These are phyloP conservation scores for Acrocephalus scirpaceus DNA, from an alignment of 2,797 vertebrate species.

Conservation along the genomic window DNA sequence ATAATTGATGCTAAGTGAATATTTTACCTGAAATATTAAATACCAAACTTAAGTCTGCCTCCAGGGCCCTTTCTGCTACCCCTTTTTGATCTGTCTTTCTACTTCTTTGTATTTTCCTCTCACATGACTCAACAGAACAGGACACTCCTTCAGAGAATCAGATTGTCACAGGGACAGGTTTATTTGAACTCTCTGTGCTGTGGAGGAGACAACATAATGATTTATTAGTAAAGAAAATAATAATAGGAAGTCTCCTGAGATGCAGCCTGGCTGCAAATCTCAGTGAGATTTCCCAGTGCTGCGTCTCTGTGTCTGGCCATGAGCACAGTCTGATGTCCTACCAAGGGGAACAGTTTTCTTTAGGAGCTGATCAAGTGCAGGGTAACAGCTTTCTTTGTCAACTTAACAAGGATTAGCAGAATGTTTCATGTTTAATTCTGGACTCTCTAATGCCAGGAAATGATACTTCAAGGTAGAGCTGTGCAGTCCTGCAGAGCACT, in stretches of 20 bases:
- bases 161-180: constrained; percentile 36
- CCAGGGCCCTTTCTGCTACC: constrained; percentile 48
- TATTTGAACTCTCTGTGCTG: constrained; percentile 49
- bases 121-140: constrained; percentile 54
- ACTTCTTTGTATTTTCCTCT: constrained; percentile 45
- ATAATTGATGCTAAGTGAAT: constrained; percentile 54
- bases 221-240: constrained; percentile 52
- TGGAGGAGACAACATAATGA: constrained; percentile 8
- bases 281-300: background rate
- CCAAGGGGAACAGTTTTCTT: background rate
- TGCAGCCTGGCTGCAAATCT: constrained; percentile 7
- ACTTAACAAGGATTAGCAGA: background rate
- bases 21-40: constrained; percentile 71
- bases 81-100: constrained; percentile 62
- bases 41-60: constrained; percentile 52
- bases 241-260: constrained; percentile 48
- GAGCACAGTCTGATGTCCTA: background rate
- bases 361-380: background rate
- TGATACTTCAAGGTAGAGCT: background rate
- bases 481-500: background rate
- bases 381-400: background rate
- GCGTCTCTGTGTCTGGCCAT: background rate
- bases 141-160: constrained; percentile 61
- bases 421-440: background rate
- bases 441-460: background rate